A percentile compares a stretch with the other conserved stretches of the same genome.
phyloP scores from a whole-genome alignment of 2,888 invertebrate genomes.

The Allophyes oxyacanthae region DNA sequence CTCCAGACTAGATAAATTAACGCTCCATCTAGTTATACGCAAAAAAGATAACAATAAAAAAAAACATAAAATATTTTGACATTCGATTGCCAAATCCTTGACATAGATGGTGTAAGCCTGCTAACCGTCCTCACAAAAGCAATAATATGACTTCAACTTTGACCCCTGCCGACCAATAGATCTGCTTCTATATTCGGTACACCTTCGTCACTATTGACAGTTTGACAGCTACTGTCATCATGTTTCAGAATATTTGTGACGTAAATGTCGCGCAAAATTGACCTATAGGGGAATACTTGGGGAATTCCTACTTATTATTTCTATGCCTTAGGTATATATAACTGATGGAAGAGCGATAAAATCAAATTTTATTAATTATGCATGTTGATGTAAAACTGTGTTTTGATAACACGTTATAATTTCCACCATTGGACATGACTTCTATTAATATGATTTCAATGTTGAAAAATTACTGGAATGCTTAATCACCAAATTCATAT shows the following conservation, averaged over 20 bases:
- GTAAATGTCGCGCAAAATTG: constrained; percentile 38
- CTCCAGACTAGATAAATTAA: too few relatives aligned
- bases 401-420: too few relatives aligned
- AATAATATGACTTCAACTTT: constrained; percentile 51
- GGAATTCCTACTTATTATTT: too few relatives aligned
- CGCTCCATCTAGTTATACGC: too few relatives aligned
- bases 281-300: too few relatives aligned
- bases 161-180: constrained; percentile 58
- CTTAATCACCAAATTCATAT: too few relatives aligned
- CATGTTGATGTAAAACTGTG: neutral
- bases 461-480: too few relatives aligned
- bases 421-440: too few relatives aligned
- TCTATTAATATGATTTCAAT: too few relatives aligned
- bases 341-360: constrained; percentile 1
- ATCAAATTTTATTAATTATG: neutral
- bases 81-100: constrained; percentile 39
- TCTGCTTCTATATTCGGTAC: constrained; percentile 57
- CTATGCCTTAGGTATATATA: too few relatives aligned
- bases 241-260: constrained; percentile 53
- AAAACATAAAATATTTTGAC: constrained; percentile 7
- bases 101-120: constrained; percentile 27
- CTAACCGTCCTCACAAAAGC: constrained; percentile 30
- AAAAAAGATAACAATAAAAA: neutral
- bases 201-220: constrained; percentile 74
- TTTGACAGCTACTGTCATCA: constrained; percentile 64